Evolutionary conservation across 2,113 vertebrate species (phyloP).

Genomic region (Climacteris rufus): DNA sequence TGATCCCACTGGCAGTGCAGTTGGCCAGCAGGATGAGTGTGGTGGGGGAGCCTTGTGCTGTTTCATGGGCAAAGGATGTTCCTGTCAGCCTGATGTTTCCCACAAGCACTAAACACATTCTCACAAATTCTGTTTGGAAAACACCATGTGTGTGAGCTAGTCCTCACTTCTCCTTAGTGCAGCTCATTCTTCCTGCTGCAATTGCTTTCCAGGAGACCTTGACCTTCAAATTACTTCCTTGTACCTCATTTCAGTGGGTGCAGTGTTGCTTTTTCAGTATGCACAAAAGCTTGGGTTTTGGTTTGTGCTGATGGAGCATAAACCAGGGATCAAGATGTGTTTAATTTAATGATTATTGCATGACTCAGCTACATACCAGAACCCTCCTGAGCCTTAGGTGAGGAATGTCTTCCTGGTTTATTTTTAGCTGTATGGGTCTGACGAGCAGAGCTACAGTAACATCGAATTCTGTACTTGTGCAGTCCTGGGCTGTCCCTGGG

Average conservation of each 20-base stretch:
- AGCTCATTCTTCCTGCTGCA: neutral
- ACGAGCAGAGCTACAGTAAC: neutral
- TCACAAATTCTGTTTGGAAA: neutral
- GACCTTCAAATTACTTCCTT: slow-evolving; percentile 3
- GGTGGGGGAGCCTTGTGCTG: neutral
- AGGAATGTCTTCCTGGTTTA: slow-evolving; percentile 54
- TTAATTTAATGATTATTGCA: slow-evolving; percentile 4
- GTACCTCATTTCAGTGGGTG: neutral
- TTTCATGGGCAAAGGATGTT: neutral
- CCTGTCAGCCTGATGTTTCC: neutral
- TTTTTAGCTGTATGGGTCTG: slow-evolving; percentile 21
- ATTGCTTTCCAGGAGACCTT: neutral
- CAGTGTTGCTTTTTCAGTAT: neutral
- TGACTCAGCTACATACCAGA: slow-evolving; percentile 44
- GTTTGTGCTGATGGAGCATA: neutral
- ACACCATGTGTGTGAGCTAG: neutral
- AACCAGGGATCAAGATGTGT: neutral
- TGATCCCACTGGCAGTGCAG: neutral
- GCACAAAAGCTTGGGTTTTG: neutral
- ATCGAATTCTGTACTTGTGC: neutral
- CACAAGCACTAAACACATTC: neutral
- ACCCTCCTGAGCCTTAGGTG: slow-evolving; percentile 31
- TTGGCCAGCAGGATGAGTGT: neutral
- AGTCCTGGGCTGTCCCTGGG: neutral
- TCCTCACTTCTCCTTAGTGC: neutral